Conservation (phyloP, 2,888 invertebrate genomes). For the Drosophila formosana region DNA sequence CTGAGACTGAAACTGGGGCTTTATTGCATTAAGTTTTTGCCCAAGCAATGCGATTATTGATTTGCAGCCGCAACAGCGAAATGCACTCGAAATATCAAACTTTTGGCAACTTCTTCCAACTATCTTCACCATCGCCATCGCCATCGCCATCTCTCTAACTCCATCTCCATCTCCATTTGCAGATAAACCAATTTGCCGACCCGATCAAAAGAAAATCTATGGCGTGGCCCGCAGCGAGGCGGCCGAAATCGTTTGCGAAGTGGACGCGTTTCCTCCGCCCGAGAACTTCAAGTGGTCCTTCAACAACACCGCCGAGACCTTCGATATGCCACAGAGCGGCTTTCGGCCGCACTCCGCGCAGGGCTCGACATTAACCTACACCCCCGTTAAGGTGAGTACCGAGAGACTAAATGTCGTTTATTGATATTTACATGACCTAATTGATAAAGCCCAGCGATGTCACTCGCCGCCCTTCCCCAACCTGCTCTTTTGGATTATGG, state of each 20-base stretch:
- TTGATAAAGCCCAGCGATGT: constrained; percentile 15
- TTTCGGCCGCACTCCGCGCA: constrained; percentile 87
- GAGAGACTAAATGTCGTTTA: constrained; percentile 11
- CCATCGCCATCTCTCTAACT: not conserved
- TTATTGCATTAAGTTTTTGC: constrained; percentile 62
- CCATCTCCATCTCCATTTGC: constrained; percentile 51
- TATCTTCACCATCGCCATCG: not conserved
- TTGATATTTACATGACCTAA: constrained; percentile 53
- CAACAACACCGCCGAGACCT: constrained; percentile 94
- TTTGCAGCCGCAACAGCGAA: constrained; percentile 66
- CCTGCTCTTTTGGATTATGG: constrained; percentile 30
- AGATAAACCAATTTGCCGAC: constrained; percentile 94
- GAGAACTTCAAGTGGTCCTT: constrained; percentile 95
- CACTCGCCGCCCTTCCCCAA: not conserved
- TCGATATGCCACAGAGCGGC: constrained; percentile 90
- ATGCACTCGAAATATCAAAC: constrained; percentile 70
- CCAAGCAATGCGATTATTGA: constrained; percentile 74
- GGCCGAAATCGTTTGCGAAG: constrained; percentile 92
- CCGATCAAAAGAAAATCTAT: constrained; percentile 91
- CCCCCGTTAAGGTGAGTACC: constrained; percentile 87
- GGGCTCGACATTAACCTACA: constrained; percentile 90
- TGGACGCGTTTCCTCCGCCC: constrained; percentile 93
- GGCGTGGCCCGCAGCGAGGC: constrained; percentile 93
- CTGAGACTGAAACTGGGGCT: constrained; percentile 13
- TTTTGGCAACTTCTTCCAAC: constrained; percentile 34